A percentile compares a stretch with the other conserved stretches of the same genome.
Evolutionary conservation across 2,797 vertebrate species (phyloP).

Genomic region (Leptatherina wallacei): DNA sequence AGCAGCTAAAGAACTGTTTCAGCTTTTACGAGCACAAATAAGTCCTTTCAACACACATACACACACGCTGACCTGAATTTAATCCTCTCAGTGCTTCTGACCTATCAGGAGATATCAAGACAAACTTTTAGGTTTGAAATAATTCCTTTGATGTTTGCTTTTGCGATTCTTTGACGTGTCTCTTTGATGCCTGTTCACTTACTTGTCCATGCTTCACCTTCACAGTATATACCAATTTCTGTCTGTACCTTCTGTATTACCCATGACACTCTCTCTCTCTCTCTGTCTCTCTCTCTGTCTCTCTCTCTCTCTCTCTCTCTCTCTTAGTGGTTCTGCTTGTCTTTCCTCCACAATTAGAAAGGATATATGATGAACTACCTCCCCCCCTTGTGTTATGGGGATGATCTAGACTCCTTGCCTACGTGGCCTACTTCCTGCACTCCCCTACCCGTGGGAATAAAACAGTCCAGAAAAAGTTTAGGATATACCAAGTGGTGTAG

Average conservation of each 20-base stretch:
- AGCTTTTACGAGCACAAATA: neutral
- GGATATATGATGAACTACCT: conserved; percentile 54
- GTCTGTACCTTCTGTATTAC: conserved; percentile 24
- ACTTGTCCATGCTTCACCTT: conserved; percentile 41
- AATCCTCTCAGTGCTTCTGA: neutral
- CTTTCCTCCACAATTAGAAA: conserved; percentile 65
- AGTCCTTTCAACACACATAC: neutral
- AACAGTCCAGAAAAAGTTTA: conserved; percentile 58
- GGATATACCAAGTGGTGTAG: conserved; percentile 63
- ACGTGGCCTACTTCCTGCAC: conserved; percentile 74
- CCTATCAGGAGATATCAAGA: neutral
- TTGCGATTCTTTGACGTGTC: conserved; percentile 6
- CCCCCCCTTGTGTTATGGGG: conserved; percentile 47
- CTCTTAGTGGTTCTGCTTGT: conserved; percentile 20
- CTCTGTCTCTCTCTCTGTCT: conserved; percentile 1
- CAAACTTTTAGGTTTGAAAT: neutral
- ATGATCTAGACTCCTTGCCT: conserved; percentile 61
- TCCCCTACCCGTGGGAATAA: conserved; percentile 54
- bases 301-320: conserved; percentile 7
- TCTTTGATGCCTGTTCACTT: neutral
- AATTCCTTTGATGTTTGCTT: conserved; percentile 11
- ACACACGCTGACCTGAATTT: neutral
- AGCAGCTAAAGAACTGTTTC: neutral
- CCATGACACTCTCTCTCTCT: neutral
- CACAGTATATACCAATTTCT: conserved; percentile 21